Percentiles rank a stretch among this genome's conserved stretches.
Evolutionary conservation across 2,888 invertebrate genomes (phyloP).

Genomic region (Bombylius discolor): DNA sequence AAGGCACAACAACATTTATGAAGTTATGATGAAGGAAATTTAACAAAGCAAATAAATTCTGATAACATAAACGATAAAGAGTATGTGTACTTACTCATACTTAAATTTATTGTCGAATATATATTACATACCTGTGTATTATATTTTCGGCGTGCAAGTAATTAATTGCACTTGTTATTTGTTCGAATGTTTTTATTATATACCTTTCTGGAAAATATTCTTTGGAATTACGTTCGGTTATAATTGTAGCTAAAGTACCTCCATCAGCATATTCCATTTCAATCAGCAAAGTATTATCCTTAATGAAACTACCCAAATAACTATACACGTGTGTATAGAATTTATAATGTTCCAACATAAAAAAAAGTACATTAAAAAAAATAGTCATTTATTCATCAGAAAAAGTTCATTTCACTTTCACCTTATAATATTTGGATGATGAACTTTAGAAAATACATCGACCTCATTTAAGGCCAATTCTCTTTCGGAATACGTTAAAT

Average conservation of each 20-base stretch:
- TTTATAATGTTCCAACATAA: no score
- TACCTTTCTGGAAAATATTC: constrained; percentile 46
- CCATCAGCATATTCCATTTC: constrained; percentile 72
- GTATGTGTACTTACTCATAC: no score
- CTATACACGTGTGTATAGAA: constrained; percentile 22
- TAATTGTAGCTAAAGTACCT: constrained; percentile 53
- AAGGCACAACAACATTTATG: no score
- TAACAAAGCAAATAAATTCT: no score
- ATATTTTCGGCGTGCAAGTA: constrained; percentile 59
- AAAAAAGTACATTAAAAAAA: neutral
- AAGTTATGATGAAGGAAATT: no score
- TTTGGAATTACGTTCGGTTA: constrained; percentile 39
- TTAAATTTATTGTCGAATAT: neutral
- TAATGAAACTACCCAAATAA: constrained; percentile 60
- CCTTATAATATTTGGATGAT: constrained; percentile 61
- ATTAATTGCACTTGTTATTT: constrained; percentile 54
- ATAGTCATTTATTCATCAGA: neutral
- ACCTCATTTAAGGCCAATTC: constrained; percentile 58
- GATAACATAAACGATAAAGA: no score
- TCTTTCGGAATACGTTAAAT: constrained; percentile 50
- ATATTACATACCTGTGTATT: constrained; percentile 38
- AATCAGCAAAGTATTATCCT: constrained; percentile 54
- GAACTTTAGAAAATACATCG: constrained; percentile 51
- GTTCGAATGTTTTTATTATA: constrained; percentile 48
- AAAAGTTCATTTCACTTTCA: constrained; percentile 13